Evolutionary conservation across 2,113 vertebrate species (phyloP), one percentile per base, ranked within the genome.

Genomic region (Amblyornis subalaris): DNA sequence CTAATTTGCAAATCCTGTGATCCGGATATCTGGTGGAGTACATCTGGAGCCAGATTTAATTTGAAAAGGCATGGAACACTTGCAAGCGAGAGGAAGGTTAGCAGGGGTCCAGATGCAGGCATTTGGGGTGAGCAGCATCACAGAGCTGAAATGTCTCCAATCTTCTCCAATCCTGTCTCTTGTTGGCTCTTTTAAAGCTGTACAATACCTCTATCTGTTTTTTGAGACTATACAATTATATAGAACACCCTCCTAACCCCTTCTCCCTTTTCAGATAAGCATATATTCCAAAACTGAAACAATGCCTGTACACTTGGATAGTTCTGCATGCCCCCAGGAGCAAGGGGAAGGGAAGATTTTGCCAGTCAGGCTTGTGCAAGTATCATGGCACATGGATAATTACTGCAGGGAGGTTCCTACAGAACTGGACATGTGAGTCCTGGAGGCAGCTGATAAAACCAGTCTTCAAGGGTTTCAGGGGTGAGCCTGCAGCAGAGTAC

Each of bases 281-380:
- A 17, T 4, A 23, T 31, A 38, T 70, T 75, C 33, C 31, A 65
- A 65, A 75, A 48, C 2, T 10, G 45, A 48, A 35, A 45, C 45
- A 78, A 17, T 29, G 25, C 38, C 47, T 22, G 12, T 23, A 42
- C 13, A 9, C 19, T 28, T 44, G 17, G 7, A 9, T n/a, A 35
- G 45, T 44, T 58, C 55, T 53, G 24, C 47, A 26, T 31, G 19
- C 12, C 40, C 21, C 23, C 1, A 2, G n/a, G 36, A 85, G 19
- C 42, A 62, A 66, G 36, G 7, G 12, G n/a, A n/a, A 83, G 40
- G 33, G 33, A 66, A 80, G 33, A 70, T 53, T 72, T n/a, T 77
- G 2, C 21, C 0, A 0, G 14, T 38, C 5, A 54, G 25, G 42
- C 55, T 57, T 48, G 21, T 72, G 38, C 0, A 1, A 76, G 29